phyloP scores from a whole-genome alignment of 2,113 vertebrate species.

The Vulpes ferrilata region DNA sequence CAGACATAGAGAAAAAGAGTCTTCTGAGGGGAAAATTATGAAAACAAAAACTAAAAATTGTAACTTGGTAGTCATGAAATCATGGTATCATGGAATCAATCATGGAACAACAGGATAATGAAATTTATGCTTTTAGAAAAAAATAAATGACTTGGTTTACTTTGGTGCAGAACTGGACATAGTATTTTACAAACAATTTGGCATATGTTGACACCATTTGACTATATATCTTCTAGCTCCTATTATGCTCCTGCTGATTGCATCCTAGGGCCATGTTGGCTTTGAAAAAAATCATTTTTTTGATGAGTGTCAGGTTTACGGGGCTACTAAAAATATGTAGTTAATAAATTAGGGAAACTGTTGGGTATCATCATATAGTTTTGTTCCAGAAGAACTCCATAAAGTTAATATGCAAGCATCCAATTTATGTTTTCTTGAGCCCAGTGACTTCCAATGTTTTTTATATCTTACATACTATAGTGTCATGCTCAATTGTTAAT shows the following conservation, averaged over 20 bases:
- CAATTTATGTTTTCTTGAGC: neutral
- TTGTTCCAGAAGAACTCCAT: neutral
- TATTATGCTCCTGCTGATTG: neutral
- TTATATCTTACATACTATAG: neutral
- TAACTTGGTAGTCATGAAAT: neutral
- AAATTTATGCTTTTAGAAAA: slow-evolving; percentile 7
- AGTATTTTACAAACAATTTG: neutral
- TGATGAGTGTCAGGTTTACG: neutral
- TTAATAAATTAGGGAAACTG: neutral
- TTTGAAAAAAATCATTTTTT: neutral
- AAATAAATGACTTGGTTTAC: neutral
- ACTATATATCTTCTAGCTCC: neutral
- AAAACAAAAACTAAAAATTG: slow-evolving; percentile 15
- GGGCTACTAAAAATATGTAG: neutral
- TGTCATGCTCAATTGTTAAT: neutral
- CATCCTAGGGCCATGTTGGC: neutral
- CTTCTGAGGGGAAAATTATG: neutral
- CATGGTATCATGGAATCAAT: neutral
- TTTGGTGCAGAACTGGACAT: neutral
- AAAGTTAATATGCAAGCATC: neutral
- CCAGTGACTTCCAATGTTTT: neutral
- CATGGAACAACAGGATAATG: neutral
- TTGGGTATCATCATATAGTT: neutral
- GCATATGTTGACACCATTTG: neutral
- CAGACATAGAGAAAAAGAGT: neutral